Evolutionary conservation across 2,888 invertebrate species (phyloP).

Genomic region (Callyntrura guangdongensis): DNA sequence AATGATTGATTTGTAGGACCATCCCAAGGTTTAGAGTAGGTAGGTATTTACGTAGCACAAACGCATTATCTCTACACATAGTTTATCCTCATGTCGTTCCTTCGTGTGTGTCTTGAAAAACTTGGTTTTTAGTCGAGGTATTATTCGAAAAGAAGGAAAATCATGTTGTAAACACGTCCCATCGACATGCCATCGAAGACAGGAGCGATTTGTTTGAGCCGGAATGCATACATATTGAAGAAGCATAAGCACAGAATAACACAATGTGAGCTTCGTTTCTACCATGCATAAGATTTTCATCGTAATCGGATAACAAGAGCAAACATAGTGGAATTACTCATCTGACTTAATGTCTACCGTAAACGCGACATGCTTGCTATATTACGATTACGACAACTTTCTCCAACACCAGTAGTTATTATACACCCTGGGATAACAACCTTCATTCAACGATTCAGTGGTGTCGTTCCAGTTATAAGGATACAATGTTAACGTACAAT

Average conservation of each 20-base stretch:
- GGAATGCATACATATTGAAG: constrained; percentile 54
- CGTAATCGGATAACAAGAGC: constrained; percentile 78
- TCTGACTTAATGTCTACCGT: constrained; percentile 76
- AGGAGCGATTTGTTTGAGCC: constrained; percentile 69
- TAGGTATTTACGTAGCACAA: constrained; percentile 8
- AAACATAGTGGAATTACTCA: constrained; percentile 77
- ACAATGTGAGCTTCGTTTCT: constrained; percentile 5
- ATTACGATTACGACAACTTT: not conserved
- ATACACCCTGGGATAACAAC: constrained; percentile 1
- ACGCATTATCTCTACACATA: constrained; percentile 22
- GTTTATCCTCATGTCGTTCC: not conserved
- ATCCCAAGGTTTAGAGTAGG: constrained; percentile 29
- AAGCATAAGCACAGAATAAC: constrained; percentile 13
- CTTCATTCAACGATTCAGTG: not conserved
- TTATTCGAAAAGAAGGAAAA: constrained; percentile 45
- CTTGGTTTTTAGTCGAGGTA: not conserved
- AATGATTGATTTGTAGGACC: constrained; percentile 71
- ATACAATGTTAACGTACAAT: not conserved
- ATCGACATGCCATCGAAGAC: constrained; percentile 76
- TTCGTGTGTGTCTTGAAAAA: not conserved
- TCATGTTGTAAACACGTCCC: constrained; percentile 70
- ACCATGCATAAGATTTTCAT: constrained; percentile 63
- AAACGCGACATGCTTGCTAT: constrained; percentile 70
- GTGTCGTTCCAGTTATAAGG: no score
- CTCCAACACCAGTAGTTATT: not conserved